Conservation (phyloP, 1,140 invertebrate genomes). For the Aleiodes sp. region DNA sequence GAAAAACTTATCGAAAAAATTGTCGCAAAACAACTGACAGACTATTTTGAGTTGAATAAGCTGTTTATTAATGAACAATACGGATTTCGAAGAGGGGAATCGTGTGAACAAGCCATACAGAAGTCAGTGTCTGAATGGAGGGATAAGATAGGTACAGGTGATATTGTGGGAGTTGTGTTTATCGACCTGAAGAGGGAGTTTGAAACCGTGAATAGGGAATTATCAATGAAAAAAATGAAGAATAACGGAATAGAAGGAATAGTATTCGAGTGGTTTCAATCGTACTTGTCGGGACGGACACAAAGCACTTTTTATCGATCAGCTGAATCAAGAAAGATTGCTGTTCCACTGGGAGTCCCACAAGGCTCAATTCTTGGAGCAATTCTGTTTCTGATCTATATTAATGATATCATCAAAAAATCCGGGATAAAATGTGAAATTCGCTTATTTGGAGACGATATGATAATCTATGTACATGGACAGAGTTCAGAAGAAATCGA, state of each 20-base stretch:
- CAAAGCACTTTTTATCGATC: background rate
- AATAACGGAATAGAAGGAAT: slow-evolving; percentile 20
- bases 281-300: slow-evolving; percentile 11
- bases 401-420: no score
- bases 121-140: slow-evolving; percentile 26
- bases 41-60: slow-evolving; percentile 29
- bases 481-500: no score
- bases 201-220: slow-evolving; percentile 30
- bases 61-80: slow-evolving; percentile 30
- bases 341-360: slow-evolving; percentile 13
- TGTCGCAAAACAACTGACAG: slow-evolving; percentile 35
- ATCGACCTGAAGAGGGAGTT: slow-evolving; percentile 33
- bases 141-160: background rate
- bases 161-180: slow-evolving; percentile 19
- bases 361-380: slow-evolving; percentile 27
- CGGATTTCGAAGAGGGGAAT: slow-evolving; percentile 32
- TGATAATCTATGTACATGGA: no score
- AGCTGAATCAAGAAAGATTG: background rate
- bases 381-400: slow-evolving; percentile 26
- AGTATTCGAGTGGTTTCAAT: slow-evolving; percentile 22
- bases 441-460: no score
- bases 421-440: no score
- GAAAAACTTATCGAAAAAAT: slow-evolving; percentile 42
- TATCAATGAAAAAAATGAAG: slow-evolving; percentile 27
- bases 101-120: slow-evolving; percentile 34